Evolutionary conservation across 92 coral and sea anemone species (phyloP).

Genomic region (Umimayanthus kanabou): DNA sequence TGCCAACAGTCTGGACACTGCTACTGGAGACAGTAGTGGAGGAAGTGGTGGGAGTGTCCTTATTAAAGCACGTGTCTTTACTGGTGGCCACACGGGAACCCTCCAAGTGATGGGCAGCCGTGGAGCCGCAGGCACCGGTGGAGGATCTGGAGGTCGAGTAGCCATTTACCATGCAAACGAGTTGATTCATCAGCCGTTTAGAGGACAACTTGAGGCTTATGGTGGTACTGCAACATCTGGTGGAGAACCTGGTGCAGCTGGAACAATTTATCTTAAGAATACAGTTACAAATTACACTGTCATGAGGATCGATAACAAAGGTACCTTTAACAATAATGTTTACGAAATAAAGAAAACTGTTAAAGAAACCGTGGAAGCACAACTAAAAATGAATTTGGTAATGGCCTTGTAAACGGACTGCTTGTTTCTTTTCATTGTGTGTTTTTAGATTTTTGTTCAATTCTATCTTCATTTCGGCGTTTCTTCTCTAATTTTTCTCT

Average conservation of each 20-base stretch:
- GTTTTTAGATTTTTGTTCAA: background rate
- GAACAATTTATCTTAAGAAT: slow-evolving; percentile 66
- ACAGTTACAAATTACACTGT: slow-evolving; percentile 50
- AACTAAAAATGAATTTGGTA: background rate
- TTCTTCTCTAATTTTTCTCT: background rate
- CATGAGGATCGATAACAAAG: slow-evolving; percentile 59
- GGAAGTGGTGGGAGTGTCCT: slow-evolving; percentile 78
- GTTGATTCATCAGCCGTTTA: slow-evolving; percentile 59
- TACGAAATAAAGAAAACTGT: background rate
- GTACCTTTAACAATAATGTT: slow-evolving; percentile 21
- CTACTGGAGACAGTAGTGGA: slow-evolving; percentile 57
- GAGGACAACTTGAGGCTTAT: slow-evolving; percentile 62
- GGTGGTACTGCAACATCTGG: slow-evolving; percentile 63
- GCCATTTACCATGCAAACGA: slow-evolving; percentile 62
- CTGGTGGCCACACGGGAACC: slow-evolving; percentile 78
- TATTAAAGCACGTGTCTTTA: slow-evolving; percentile 54
- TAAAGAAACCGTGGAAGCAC: no score
- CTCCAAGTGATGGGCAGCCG: slow-evolving; percentile 63
- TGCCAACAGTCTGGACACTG: slow-evolving; percentile 55
- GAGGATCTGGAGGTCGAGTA: slow-evolving; percentile 77
- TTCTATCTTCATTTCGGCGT: background rate
- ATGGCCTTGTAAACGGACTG: background rate
- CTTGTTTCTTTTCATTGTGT: background rate
- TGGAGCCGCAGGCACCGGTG: slow-evolving; percentile 64
- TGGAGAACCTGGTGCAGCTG: slow-evolving; percentile 77